Percentiles rank a stretch among this genome's conserved stretches.
Evolutionary conservation across 2,888 invertebrate genomes (phyloP).

Genomic region (Oeneis ivallda): DNA sequence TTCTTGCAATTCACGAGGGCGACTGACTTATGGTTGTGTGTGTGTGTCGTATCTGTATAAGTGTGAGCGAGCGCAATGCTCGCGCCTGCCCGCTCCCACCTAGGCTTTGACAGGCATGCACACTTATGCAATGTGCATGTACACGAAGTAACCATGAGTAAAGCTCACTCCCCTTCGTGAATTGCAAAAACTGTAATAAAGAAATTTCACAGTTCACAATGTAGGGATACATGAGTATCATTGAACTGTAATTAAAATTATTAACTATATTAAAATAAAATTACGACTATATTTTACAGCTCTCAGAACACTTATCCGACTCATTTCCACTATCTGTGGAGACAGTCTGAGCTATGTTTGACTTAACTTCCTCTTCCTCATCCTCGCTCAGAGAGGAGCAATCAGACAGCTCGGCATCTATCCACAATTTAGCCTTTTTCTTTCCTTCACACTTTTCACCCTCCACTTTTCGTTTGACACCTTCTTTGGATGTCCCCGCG

Average conservation of each 20-base stretch:
- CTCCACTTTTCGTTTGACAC: conserved; percentile 65
- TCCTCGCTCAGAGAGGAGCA: conserved; percentile 74
- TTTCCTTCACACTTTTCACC: conserved; percentile 58
- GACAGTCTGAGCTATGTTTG: conserved; percentile 44
- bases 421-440: conserved; percentile 73
- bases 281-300: conserved; percentile 46
- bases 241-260: not conserved
- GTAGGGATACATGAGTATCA: too few species aligned
- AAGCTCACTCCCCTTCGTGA: too few species aligned
- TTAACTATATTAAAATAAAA: not conserved
- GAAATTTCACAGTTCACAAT: too few species aligned
- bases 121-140: too few species aligned
- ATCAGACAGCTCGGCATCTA: conserved; percentile 77
- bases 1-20: too few species aligned
- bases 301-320: conserved; percentile 56
- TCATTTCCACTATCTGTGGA: conserved; percentile 75
- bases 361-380: conserved; percentile 53
- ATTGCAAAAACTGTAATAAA: too few species aligned
- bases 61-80: too few species aligned
- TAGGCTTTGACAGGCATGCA: too few species aligned
- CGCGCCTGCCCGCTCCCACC: too few species aligned
- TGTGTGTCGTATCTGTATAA: too few species aligned
- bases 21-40: too few species aligned
- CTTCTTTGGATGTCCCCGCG: conserved; percentile 67
- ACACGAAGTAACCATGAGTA: too few species aligned